These are phyloP conservation scores for Epinephelus lanceolatus DNA, from an alignment of 2,113 vertebrate species.

Conservation along the genomic window DNA sequence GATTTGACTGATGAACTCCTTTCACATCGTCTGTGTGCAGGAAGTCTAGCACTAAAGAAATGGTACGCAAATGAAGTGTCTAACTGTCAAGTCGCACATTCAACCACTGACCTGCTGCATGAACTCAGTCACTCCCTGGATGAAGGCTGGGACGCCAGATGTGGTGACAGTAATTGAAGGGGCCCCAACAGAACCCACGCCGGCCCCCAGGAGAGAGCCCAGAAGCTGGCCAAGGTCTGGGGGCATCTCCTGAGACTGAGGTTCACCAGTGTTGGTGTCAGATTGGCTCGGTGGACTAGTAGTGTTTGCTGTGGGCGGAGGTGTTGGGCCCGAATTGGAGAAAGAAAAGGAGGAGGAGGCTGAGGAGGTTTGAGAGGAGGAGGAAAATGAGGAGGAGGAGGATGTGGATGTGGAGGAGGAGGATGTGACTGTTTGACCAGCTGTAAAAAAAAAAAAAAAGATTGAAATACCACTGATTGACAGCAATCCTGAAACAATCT, in stretches of 20 bases:
- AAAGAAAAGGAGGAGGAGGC: constrained; percentile 70
- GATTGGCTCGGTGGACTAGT: constrained; percentile 36
- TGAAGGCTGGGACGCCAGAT: constrained; percentile 90
- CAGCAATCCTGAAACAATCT: neutral
- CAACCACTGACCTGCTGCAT: constrained; percentile 85
- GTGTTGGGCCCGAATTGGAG: constrained; percentile 61
- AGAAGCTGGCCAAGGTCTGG: constrained; percentile 85
- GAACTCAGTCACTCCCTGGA: constrained; percentile 92
- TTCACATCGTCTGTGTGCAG: neutral
- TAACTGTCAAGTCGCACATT: neutral
- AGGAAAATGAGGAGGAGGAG: constrained; percentile 58
- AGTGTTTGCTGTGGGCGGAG: constrained; percentile 56
- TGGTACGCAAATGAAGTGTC: neutral
- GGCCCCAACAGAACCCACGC: constrained; percentile 63
- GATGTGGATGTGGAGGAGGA: constrained; percentile 56
- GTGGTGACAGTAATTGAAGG: constrained; percentile 91
- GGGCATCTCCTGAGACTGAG: constrained; percentile 77
- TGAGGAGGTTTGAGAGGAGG: constrained; percentile 62
- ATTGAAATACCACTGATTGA: neutral
- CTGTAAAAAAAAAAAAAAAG: constrained; percentile 47
- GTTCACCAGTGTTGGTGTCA: constrained; percentile 28
- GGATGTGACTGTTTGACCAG: constrained; percentile 66
- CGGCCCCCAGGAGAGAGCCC: constrained; percentile 87
- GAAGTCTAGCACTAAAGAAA: neutral
- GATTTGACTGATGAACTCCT: neutral